These are phyloP conservation scores for Sesia bembeciformis DNA, from an alignment of 2,888 invertebrate species.

Conservation along the genomic window DNA sequence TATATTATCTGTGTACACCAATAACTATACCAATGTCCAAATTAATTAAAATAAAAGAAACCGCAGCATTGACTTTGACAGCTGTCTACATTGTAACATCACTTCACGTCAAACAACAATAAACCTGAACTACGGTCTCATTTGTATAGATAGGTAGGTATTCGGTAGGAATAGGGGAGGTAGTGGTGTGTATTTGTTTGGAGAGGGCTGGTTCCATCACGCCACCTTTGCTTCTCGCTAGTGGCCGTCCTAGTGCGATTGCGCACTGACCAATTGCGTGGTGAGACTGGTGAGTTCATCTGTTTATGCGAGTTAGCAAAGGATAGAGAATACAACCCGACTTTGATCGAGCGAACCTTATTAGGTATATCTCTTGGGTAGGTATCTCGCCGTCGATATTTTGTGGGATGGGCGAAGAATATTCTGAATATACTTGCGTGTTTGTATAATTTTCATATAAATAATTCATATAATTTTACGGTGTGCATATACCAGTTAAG, in stretches of 20 bases:
- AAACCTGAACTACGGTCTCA: too few relatives aligned
- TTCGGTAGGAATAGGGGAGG: too few relatives aligned
- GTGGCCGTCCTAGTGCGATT: neutral
- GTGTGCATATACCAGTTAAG: neutral
- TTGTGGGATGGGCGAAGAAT: slow-evolving; percentile 58
- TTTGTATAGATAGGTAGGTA: too few relatives aligned
- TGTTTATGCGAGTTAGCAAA: slow-evolving; percentile 42
- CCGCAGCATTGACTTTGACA: too few relatives aligned
- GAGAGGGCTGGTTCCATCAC: neutral
- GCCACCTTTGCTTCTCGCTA: neutral
- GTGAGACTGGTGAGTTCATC: slow-evolving; percentile 20
- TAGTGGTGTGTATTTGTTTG: neutral
- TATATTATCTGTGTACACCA: too few relatives aligned
- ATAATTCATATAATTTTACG: slow-evolving; percentile 13
- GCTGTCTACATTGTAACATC: too few relatives aligned
- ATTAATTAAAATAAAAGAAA: too few relatives aligned
- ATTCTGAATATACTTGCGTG: slow-evolving; percentile 29
- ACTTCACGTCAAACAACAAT: too few relatives aligned
- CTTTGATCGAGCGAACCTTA: slow-evolving; percentile 44
- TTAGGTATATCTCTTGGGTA: slow-evolving; percentile 21
- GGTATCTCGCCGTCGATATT: slow-evolving; percentile 60
- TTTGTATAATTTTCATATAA: slow-evolving; percentile 9
- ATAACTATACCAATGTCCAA: too few relatives aligned
- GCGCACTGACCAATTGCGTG: neutral
- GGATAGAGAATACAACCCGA: slow-evolving; percentile 41